Evolutionary conservation across 2,888 invertebrate genomes (phyloP), one percentile per base, ranked within the genome.

Genomic region (Cheilosia urbana): DNA sequence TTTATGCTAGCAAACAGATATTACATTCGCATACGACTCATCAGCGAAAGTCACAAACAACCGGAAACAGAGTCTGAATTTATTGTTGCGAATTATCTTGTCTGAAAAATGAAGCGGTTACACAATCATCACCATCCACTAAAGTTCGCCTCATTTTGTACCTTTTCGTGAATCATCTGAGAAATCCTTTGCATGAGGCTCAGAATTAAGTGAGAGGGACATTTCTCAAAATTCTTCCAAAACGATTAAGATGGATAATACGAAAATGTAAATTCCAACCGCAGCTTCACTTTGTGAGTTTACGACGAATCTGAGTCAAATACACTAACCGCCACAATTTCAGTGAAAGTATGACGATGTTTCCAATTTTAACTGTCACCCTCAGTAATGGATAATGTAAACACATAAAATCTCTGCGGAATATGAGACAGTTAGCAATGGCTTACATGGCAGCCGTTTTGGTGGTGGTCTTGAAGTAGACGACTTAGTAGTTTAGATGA

Each of bases 281-380:
- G 13, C n/a, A 45, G 40, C 42, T 21, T 62, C 45, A 17, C 49
- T 21, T 40, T 30, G 51, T 21, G 30, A 21, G 45, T 51, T 72
- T 42, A 53, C 51, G 62, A 62, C 19, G 9, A 62, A 42, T 21
- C 37, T 53, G 40, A 9, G 13, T 7, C 4, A 27, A 51, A 51
- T 34, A 55, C 53, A 37, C 15, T 7, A 30, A 45, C 13, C 58
- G 17, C 47, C 17, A 47, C 37, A 27, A 1, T 34, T 27, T 17
- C 9, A 58, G 57, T 57, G 75, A 65, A 75, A 75, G 65, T 55
- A 53, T 40, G 40, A 40, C 15, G 27, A 30, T 47, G 30, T 47
- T 63, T 42, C 11, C 17, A 24, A 57, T 34, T 37, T 37, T 30
- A 9, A 30, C 30, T 30, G 9, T 30, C 30, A 65, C 42, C 27